Percentiles rank a stretch among this genome's conserved stretches.
phyloP scores from a whole-genome alignment of 2,888 invertebrate species.

The Pseudococcus jackbeardsleyi region DNA sequence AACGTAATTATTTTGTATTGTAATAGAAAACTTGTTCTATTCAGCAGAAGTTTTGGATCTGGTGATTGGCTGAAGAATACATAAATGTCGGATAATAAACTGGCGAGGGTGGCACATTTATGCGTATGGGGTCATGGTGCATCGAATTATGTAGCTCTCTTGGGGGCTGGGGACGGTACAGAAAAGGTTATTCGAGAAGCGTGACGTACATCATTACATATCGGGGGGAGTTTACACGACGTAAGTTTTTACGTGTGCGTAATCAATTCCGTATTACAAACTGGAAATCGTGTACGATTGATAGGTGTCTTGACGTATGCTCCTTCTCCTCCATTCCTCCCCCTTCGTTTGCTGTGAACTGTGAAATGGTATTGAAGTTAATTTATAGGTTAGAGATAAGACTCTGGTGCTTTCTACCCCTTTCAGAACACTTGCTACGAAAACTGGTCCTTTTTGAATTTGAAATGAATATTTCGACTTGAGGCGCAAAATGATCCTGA shows the following conservation, averaged over 20 bases:
- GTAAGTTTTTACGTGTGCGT: slow-evolving; percentile 21
- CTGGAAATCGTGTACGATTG: background rate
- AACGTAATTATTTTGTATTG: background rate
- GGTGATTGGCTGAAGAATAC: background rate
- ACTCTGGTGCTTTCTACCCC: background rate
- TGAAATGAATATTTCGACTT: background rate
- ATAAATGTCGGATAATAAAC: background rate
- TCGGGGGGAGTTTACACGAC: slow-evolving; percentile 20
- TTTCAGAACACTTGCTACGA: background rate
- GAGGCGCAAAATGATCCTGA: slow-evolving; percentile 24
- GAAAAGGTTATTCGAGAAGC: slow-evolving; percentile 9
- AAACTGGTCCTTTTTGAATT: background rate
- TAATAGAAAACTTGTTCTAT: slow-evolving; percentile 22
- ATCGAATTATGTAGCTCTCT: background rate
- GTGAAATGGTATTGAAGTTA: background rate
- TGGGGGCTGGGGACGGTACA: background rate
- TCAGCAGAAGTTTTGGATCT: background rate
- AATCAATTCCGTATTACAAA: background rate
- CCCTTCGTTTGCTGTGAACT: background rate
- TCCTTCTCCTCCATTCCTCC: background rate
- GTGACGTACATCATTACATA: slow-evolving; percentile 10
- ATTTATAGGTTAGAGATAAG: background rate
- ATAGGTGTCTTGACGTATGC: background rate
- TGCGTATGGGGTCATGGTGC: background rate
- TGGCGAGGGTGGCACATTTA: slow-evolving; percentile 1